Conservation (phyloP, 1,140 invertebrate genomes). For the Leptoteleia sp. region DNA sequence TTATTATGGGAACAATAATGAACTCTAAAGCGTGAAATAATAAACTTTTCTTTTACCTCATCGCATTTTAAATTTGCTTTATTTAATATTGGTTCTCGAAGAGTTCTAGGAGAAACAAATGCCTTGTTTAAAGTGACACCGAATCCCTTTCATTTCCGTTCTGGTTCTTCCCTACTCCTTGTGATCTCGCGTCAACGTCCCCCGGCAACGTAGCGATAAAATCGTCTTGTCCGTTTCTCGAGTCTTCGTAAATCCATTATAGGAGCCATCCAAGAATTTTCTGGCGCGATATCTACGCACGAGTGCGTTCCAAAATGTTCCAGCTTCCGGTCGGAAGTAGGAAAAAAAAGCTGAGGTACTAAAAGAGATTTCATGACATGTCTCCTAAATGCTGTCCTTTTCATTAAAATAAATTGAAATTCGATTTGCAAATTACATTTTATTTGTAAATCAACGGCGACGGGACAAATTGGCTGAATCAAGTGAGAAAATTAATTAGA, state of each 20-base stretch:
- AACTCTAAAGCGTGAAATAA: no score
- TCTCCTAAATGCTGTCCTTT: constrained; percentile 38
- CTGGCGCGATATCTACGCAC: constrained; percentile 52
- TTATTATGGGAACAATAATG: no score
- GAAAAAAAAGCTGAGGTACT: constrained; percentile 45
- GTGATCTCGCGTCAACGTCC: constrained; percentile 39
- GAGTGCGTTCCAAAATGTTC: constrained; percentile 53
- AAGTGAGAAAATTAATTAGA: neutral
- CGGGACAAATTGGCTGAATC: neutral
- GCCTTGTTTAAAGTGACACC: constrained; percentile 63
- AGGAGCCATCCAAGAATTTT: constrained; percentile 55
- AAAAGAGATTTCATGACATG: constrained; percentile 28
- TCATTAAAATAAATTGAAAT: constrained; percentile 29
- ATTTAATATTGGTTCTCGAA: constrained; percentile 23
- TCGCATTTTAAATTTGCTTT: neutral
- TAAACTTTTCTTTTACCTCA: no score
- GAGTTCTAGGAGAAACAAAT: constrained; percentile 14
- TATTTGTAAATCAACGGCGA: neutral
- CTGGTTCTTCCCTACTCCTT: constrained; percentile 36
- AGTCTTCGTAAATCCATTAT: constrained; percentile 59
- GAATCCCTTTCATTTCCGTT: constrained; percentile 61
- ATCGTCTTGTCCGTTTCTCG: constrained; percentile 58
- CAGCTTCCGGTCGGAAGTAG: constrained; percentile 53
- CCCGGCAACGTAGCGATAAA: constrained; percentile 53
- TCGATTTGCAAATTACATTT: constrained; percentile 39